A percentile compares a stretch with the other conserved stretches of the same genome.
Conservation (phyloP, 2,797 vertebrate genomes). For the Schizopygopsis pylzovi region DNA sequence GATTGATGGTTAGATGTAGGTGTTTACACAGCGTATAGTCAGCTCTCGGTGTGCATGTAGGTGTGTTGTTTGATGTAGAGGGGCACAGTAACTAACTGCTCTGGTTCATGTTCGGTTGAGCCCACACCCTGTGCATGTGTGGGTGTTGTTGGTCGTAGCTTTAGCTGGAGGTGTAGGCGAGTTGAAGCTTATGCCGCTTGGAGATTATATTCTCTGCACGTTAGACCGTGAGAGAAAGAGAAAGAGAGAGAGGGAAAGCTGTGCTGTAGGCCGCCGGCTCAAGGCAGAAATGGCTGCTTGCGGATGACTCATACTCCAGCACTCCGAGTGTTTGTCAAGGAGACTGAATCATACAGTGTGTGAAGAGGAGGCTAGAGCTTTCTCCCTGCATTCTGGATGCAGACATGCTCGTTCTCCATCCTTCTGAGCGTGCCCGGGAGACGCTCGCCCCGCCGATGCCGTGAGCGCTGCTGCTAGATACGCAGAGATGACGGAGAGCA, state of each 20-base stretch:
- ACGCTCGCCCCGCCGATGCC: constrained; percentile 35
- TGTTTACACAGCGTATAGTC: constrained; percentile 43
- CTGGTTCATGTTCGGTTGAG: constrained; percentile 60
- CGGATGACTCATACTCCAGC: constrained; percentile 81
- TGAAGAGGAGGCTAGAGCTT: constrained; percentile 53
- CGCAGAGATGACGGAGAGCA: constrained; percentile 77
- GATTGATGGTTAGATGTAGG: constrained; percentile 42
- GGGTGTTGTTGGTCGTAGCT: constrained; percentile 77
- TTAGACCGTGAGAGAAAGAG: constrained; percentile 41
- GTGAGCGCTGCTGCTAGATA: constrained; percentile 64
- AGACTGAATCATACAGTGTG: constrained; percentile 80
- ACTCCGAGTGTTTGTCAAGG: constrained; percentile 82
- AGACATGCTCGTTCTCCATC: constrained; percentile 59
- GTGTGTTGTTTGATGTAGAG: constrained; percentile 59
- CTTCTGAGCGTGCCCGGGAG: constrained; percentile 57
- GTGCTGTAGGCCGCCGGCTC: constrained; percentile 68
- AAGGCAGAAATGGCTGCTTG: constrained; percentile 77
- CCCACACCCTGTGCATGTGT: constrained; percentile 68
- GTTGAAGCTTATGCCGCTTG: constrained; percentile 42
- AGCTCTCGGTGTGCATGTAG: constrained; percentile 48
- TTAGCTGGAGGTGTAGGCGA: constrained; percentile 56
- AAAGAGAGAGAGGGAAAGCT: constrained; percentile 42
- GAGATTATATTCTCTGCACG: constrained; percentile 49
- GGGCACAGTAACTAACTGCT: constrained; percentile 51
- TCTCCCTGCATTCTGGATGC: constrained; percentile 59